Conservation (phyloP, 2,888 invertebrate species). For the Phalera bucephala region DNA sequence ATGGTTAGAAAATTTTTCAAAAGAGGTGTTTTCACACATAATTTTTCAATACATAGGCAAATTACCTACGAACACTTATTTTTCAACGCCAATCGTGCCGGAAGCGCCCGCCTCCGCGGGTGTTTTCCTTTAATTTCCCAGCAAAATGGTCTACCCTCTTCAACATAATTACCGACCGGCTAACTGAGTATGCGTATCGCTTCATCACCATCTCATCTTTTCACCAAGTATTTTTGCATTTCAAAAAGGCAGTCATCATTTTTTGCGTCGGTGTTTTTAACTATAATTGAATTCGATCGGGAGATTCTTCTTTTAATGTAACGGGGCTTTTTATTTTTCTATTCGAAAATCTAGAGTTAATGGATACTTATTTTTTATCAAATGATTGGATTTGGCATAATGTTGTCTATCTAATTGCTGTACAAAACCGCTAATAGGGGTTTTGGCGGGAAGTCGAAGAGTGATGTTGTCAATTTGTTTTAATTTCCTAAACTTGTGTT, state of each 20-base stretch:
- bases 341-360: no score
- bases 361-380: no score
- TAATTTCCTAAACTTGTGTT: no score
- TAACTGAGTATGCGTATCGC: slow-evolving; percentile 60
- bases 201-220: slow-evolving; percentile 56
- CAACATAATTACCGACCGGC: slow-evolving; percentile 64
- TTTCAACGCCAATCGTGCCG: slow-evolving; percentile 28
- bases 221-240: slow-evolving; percentile 58
- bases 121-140: slow-evolving; percentile 77
- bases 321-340: slow-evolving; percentile 2
- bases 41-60: no score
- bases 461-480: no score
- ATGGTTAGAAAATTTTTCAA: no score
- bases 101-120: slow-evolving; percentile 38
- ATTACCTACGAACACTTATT: slow-evolving; percentile 34
- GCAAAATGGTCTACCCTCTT: slow-evolving; percentile 64
- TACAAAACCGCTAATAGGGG: no score
- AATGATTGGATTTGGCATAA: no score
- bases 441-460: no score
- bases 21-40: no score
- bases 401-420: no score
- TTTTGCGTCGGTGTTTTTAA: slow-evolving; percentile 32
- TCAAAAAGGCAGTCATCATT: slow-evolving; percentile 50
- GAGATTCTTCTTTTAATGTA: slow-evolving; percentile 25
- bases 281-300: slow-evolving; percentile 47